Conservation (phyloP, 2,113 vertebrate genomes). For the Siniperca chuatsi region DNA sequence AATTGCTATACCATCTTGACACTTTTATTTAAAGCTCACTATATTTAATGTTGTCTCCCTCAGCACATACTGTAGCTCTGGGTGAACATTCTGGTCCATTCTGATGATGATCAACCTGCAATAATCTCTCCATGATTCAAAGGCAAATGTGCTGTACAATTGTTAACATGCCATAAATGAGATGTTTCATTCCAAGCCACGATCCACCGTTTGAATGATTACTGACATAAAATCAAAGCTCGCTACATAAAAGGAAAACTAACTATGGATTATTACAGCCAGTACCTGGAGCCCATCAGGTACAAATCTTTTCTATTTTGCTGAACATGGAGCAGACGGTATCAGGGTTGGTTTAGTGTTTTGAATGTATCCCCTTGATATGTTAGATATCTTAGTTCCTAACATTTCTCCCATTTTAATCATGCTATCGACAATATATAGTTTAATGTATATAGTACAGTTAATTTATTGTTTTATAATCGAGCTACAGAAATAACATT, state of each 20-base stretch:
- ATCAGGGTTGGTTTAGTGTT: background rate
- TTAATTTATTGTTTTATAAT: conserved; percentile 2
- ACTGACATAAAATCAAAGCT: conserved; percentile 57
- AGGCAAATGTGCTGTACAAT: conserved; percentile 28
- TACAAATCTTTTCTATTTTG: conserved; percentile 54
- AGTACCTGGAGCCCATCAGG: conserved; percentile 25
- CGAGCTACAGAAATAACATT: conserved; percentile 7
- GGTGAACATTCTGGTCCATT: conserved; percentile 12
- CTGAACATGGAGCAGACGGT: conserved; percentile 15
- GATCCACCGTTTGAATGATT: conserved; percentile 44
- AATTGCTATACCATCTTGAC: conserved; percentile 47
- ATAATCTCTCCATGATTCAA: conserved; percentile 54
- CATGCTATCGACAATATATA: background rate
- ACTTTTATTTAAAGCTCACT: conserved; percentile 66
- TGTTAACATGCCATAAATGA: conserved; percentile 52
- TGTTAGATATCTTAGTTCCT: background rate
- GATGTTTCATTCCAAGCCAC: conserved; percentile 35
- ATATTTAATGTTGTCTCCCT: conserved; percentile 53
- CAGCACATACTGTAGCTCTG: conserved; percentile 26
- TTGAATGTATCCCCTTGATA: conserved; percentile 21
- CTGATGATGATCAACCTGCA: conserved; percentile 19
- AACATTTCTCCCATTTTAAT: conserved; percentile 10
- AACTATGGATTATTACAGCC: conserved; percentile 51
- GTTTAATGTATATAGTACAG: background rate
- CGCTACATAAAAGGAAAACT: conserved; percentile 39